Base-by-base conservation (phyloP, 2,797 vertebrate species). In the Enteromius viviparus region DNA sequence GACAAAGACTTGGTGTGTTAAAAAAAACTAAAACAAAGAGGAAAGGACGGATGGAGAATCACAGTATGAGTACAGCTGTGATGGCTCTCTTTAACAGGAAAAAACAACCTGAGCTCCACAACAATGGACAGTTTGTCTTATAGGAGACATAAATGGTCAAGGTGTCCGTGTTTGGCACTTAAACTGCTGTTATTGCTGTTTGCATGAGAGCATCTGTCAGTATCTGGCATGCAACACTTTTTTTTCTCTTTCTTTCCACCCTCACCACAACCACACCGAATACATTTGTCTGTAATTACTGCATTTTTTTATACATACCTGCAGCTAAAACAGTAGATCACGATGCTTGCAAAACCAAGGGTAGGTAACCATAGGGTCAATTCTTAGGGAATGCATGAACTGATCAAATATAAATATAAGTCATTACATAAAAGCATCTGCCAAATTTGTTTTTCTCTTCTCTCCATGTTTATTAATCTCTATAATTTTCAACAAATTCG, bases 21-120 rank as follows among this genome's bases (percentile, higher is more conserved):
- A 75, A 69, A 75, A 72, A 82, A 72, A 81, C 1, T 11, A 81
- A 81, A 23, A 29, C 6, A 74, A 72, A 72, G 55, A 85, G 15
- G 40, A 78, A 45, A 58, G 81, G 78, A 70, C 77, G 21, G 69
- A 78, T 60, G 76, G 72, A 69, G 70, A 91, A 88, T 90, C 89
- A 90, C 1, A 65, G 85, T 82, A 84, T 65, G 82, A 49, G 82
- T 80, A 87, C 91, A 91, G 92, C 91, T 90, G 88, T 76, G 76
- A 86, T 84, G 85, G 87, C 84, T 85, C 83, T 88, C 86, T 85
- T 88, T 87, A 74, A 88, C 60, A 83, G 93, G 92, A 94, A 95
- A 94, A 92, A 93, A 94, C 92, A 93, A 89, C 91, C 91, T 90
- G 89, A 91, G 89, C 85, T 85, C 84, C 62, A 72, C 70, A 93